Conservation (phyloP, 2,888 invertebrate species). For the Cephus pulcher region DNA sequence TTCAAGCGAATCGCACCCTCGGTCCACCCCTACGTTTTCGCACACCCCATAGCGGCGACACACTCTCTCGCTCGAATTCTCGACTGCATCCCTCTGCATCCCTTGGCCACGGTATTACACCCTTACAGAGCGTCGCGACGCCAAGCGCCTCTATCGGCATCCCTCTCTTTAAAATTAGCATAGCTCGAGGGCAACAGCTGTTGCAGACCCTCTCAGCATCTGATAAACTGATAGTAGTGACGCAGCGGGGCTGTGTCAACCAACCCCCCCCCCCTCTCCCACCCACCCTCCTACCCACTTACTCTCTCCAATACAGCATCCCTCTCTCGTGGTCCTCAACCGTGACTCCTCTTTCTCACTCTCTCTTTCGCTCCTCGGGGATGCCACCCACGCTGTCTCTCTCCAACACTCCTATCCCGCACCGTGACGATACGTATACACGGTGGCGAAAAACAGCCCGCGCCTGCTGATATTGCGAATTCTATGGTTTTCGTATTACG, state of each 20-base stretch:
- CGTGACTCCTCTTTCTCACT: constrained; percentile 12
- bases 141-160: constrained; percentile 13
- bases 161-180: constrained; percentile 56
- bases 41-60: too few species aligned
- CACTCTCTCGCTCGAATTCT: too few species aligned
- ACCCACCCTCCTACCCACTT: constrained; percentile 28
- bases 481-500: constrained; percentile 47
- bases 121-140: constrained; percentile 10
- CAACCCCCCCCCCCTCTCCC: constrained; percentile 17
- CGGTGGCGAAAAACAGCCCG: background rate
- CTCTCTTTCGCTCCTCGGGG: constrained; percentile 9
- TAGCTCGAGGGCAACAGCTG: constrained; percentile 61
- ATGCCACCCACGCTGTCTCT: background rate
- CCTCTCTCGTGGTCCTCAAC: background rate
- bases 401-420: background rate
- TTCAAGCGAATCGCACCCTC: constrained; percentile 20
- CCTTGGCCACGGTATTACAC: constrained; percentile 14
- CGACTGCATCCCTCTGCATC: too few species aligned
- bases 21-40: background rate
- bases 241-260: constrained; percentile 31
- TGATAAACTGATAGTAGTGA: constrained; percentile 64
- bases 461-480: constrained; percentile 47
- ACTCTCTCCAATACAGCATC: constrained; percentile 16
- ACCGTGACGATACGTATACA: background rate
- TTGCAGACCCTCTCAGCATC: constrained; percentile 45